Percentiles rank a stretch among this genome's conserved stretches.
phyloP scores from a whole-genome alignment of 2,888 invertebrate genomes.

The Nineta flava region DNA sequence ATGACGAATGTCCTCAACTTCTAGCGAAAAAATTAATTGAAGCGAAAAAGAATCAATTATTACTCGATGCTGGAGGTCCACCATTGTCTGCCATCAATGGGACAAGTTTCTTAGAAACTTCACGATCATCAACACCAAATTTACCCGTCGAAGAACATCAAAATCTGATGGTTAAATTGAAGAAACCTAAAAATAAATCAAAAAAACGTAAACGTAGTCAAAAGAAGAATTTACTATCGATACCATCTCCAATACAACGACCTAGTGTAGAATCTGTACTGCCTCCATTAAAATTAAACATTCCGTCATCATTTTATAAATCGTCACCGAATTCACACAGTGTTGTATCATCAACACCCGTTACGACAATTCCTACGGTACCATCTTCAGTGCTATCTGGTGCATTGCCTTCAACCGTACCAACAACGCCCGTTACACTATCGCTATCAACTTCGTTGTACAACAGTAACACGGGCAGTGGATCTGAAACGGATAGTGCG shows the following conservation, averaged over 20 bases:
- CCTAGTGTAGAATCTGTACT: constrained; percentile 8
- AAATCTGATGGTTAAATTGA: constrained; percentile 15
- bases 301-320: constrained; percentile 30
- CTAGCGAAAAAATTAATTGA: constrained; percentile 54
- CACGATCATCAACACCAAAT: constrained; percentile 47
- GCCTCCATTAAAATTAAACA: constrained; percentile 41
- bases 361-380: constrained; percentile 8
- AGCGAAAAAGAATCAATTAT: constrained; percentile 55
- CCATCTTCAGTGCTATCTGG: constrained; percentile 10
- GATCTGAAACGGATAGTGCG: constrained; percentile 44
- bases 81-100: constrained; percentile 40
- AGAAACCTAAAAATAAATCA: constrained; percentile 34
- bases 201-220: constrained; percentile 54
- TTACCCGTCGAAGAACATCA: constrained; percentile 27
- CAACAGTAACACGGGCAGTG: constrained; percentile 19
- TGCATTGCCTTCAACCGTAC: constrained; percentile 4
- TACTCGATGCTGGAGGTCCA: constrained; percentile 35
- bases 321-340: constrained; percentile 10
- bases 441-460: constrained; percentile 20
- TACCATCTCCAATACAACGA: constrained; percentile 11
- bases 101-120: constrained; percentile 40
- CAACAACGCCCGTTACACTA: constrained; percentile 10
- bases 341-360: constrained; percentile 4
- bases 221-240: constrained; percentile 20
- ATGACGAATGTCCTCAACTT: constrained; percentile 66